Evolutionary conservation across 2,888 invertebrate species (phyloP), one percentile per base, ranked within the genome.

Genomic region (Drosophila incognita): DNA sequence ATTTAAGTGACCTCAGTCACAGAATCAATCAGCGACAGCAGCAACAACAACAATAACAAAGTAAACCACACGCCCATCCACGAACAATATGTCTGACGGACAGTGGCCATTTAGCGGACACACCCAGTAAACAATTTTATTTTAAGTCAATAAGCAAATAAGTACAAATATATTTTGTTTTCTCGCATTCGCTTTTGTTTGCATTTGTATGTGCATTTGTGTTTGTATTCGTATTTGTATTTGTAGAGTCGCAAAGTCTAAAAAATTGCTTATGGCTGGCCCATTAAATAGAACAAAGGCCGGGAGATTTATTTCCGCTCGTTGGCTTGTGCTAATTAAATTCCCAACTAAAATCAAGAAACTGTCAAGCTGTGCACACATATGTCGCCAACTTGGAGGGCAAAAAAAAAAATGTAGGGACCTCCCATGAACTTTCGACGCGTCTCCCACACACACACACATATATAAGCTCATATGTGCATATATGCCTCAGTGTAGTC

Each of bases 51-150:
- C 53, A 63, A 57, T 49, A 60, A 46, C 74, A 63, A 48, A 57
- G 29, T 29, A 68, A 62, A 73, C 33, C 57, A 67, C 67, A 76
- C 82, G 48, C 87, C 75, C 74, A 75, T 64, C 70, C 52, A 67
- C 71, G 53, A 65, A 69, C 60, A 66, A 52, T 46, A 46, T 64
- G 53, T 52, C 38, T 38, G 67, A 71, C 69, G 87, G 85, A 88
- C 85, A 74, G 89, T 88, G 87, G 83, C 86, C 82, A 88, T 88
- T 85, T 83, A 83, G 82, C 71, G 74, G 73, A 76, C 85, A 83
- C 85, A 86, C 88, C 88, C 87, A 86, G 84, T 75, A 86, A 86
- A 88, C 88, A 85, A 57, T 85, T 85, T 83, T 78, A 79, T 87
- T 85, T 83, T 53, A 65, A 76, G 78, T 76, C 82, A 87, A 84